Base-by-base conservation (phyloP, 2,888 invertebrate species). In the Dolichopus griseipennis region DNA sequence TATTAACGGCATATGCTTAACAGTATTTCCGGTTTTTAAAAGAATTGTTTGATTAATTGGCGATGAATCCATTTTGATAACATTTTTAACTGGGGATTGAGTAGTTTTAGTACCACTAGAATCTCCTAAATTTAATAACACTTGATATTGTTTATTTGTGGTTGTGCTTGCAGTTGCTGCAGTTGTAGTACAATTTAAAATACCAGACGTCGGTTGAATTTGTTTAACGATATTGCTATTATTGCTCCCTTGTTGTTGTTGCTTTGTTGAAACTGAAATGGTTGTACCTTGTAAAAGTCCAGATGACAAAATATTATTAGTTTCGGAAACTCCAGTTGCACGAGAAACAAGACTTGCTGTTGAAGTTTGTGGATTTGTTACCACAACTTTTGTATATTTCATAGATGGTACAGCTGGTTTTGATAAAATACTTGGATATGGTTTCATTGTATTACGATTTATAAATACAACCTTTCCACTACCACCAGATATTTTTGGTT, bases 361-460 rank as follows among this genome's bases (percentile, higher is more conserved):
- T 15, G 74, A 69, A n/a, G 75, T 72, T 66, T 76, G 77, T 1
- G 76, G 70, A 73, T 75, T 77, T n/a, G 75, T 75, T 1, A 78
- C 75, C 61, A 77, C 74, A 15, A 78, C 75, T 74, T 77, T 77
- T 4, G 77, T 73, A 68, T 76, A 76, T 69, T 75, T 79, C 65
- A 75, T 73, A 52, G 76, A 75, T 21, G 71, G 72, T 43, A 74
- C 71, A 66, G 68, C 74, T 22, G 78, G 72, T 9, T 79, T 77
- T 9, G 77, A 74, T 61, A 78, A 74, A 6, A 78, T 75, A 67
- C 75, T 77, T 12, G 77, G 74, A 66, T 78, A 74, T 1, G 80
- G 77, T 68, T 80, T 81, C 73, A 81, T 80, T 5, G 75, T 75
- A 66, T 73, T 80, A 15, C 80, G 77, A 73, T 81, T 81, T n/a